phyloP scores from a whole-genome alignment of 2,888 invertebrate genomes.

The Idaea aversata region DNA sequence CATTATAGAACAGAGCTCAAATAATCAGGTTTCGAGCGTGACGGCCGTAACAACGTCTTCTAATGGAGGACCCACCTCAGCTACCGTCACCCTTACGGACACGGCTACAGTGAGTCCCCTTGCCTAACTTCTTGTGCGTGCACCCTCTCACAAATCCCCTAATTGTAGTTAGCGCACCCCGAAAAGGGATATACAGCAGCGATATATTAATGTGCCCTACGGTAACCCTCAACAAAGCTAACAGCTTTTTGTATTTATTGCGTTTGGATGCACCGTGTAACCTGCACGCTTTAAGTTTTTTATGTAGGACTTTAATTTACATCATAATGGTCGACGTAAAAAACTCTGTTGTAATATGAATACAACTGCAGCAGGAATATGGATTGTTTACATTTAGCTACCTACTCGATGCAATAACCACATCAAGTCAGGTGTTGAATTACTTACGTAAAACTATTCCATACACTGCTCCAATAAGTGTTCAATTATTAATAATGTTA shows the following conservation, averaged over 20 bases:
- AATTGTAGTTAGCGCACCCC: constrained; percentile 68
- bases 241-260: constrained; percentile 19
- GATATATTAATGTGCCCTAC: constrained; percentile 60
- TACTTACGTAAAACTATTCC: constrained; percentile 52
- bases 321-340: background rate
- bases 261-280: constrained; percentile 6
- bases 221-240: constrained; percentile 23
- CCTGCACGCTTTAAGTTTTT: background rate
- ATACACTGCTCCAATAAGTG: constrained; percentile 6
- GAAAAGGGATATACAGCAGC: constrained; percentile 54
- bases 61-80: constrained; percentile 68
- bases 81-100: constrained; percentile 77
- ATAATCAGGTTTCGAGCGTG: constrained; percentile 69
- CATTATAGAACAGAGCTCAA: constrained; percentile 84
- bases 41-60: constrained; percentile 48
- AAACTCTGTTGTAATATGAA: constrained; percentile 30
- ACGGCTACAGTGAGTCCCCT: constrained; percentile 80
- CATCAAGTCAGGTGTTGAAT: constrained; percentile 56
- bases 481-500: background rate
- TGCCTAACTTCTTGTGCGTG: constrained; percentile 60
- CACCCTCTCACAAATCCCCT: constrained; percentile 73
- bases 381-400: constrained; percentile 58
- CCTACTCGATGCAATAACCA: constrained; percentile 46
- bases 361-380: constrained; percentile 30
- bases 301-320: background rate